These are phyloP conservation scores for Myanophis thanlyinensis DNA, from an alignment of 2,113 vertebrate species.

Conservation along the genomic window DNA sequence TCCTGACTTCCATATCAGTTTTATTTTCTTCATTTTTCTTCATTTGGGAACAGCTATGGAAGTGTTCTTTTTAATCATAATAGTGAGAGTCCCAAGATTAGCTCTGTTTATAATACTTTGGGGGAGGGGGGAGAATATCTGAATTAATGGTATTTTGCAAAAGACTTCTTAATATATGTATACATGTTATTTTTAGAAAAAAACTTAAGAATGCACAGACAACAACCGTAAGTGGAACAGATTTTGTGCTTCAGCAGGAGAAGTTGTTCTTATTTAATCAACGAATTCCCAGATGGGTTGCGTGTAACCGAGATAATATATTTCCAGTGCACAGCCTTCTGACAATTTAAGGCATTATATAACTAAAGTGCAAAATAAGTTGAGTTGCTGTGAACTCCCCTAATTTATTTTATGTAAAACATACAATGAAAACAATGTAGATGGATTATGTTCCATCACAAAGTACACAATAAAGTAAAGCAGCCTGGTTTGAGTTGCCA, in stretches of 20 bases:
- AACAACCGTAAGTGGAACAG: slow-evolving; percentile 72
- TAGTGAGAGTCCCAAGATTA: slow-evolving; percentile 67
- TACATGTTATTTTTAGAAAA: not conserved
- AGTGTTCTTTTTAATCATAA: slow-evolving; percentile 64
- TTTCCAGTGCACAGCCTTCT: not conserved
- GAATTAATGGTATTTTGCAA: no score
- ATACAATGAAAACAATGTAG: not conserved
- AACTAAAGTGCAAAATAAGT: not conserved
- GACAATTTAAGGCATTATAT: not conserved
- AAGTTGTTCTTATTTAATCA: slow-evolving; percentile 57
- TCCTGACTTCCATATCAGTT: slow-evolving; percentile 69
- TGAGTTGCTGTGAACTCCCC: not conserved
- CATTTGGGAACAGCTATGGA: slow-evolving; percentile 52
- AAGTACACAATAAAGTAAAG: not conserved
- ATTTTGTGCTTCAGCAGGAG: slow-evolving; percentile 71
- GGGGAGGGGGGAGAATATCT: not conserved
- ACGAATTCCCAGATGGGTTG: slow-evolving; percentile 26
- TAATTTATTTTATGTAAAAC: not conserved
- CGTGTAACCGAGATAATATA: not conserved
- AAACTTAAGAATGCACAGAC: slow-evolving; percentile 67
- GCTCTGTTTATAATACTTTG: slow-evolving; percentile 34
- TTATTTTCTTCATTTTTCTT: slow-evolving; percentile 36
- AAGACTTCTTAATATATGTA: not conserved
- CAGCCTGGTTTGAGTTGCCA: not conserved
- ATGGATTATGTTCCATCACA: not conserved